phyloP scores from a whole-genome alignment of 2,797 vertebrate genomes.

The Choloepus didactylus region DNA sequence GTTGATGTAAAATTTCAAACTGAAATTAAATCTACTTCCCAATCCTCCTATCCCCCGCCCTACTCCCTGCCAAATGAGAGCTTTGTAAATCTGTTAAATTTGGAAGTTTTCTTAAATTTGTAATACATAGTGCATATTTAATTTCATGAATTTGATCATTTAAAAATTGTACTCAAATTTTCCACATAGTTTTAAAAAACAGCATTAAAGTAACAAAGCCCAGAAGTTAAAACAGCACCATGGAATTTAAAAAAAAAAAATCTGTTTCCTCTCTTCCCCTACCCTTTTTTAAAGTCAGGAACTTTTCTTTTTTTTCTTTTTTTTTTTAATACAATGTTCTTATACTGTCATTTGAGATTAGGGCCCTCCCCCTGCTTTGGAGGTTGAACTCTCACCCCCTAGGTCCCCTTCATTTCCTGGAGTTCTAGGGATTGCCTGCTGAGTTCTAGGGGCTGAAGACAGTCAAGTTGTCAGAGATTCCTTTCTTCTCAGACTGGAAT shows the following conservation, averaged over 20 bases:
- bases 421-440: neutral
- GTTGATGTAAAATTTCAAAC: constrained; percentile 21
- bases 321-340: neutral
- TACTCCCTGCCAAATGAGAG: neutral
- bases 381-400: neutral
- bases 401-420: neutral
- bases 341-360: neutral
- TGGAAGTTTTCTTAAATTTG: neutral
- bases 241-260: neutral
- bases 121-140: neutral
- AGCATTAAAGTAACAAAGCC: constrained; percentile 21
- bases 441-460: neutral
- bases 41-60: too few relatives aligned
- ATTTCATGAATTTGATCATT: constrained; percentile 51
- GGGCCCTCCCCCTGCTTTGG: neutral
- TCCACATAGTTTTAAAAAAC: constrained; percentile 45
- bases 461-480: neutral
- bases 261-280: neutral
- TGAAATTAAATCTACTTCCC: neutral
- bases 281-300: neutral
- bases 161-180: constrained; percentile 8
- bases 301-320: neutral
- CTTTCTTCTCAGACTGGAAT: neutral
- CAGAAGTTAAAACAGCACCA: neutral
- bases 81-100: constrained; percentile 19